These are phyloP conservation scores for Synergus japonicus DNA, from an alignment of 2,888 invertebrate genomes.

Conservation along the genomic window DNA sequence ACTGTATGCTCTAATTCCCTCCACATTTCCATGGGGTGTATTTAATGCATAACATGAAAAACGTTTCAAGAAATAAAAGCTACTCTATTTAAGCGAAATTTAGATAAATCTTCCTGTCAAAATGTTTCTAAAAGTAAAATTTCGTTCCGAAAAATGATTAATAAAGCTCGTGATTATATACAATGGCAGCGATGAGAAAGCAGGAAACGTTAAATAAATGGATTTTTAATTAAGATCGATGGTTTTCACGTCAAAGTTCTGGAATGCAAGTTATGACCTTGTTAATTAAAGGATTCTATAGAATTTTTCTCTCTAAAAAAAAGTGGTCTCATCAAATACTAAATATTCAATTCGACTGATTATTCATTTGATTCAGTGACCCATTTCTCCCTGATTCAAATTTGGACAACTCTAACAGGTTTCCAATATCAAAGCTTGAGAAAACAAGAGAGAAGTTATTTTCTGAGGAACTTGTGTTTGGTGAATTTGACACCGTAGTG, in stretches of 20 bases:
- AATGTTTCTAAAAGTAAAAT: neutral
- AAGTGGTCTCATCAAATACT: no score
- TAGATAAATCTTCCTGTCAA: neutral
- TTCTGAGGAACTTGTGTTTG: neutral
- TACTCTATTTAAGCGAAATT: neutral
- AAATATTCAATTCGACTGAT: no score
- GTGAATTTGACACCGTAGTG: neutral
- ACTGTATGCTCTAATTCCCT: neutral
- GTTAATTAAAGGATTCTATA: no score
- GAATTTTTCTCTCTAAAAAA: no score
- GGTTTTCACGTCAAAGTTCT: neutral
- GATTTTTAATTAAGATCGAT: neutral
- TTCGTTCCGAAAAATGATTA: neutral
- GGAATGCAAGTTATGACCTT: no score
- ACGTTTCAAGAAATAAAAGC: neutral
- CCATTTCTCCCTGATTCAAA: no score
- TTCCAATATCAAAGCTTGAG: neutral
- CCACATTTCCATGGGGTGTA: neutral
- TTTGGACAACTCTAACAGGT: neutral
- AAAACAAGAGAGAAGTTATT: neutral
- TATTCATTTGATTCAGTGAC: no score
- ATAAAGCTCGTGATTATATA: neutral
- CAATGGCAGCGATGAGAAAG: neutral
- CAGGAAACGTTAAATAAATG: neutral
- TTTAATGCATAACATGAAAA: constrained; percentile 13